Evolutionary conservation across 2,113 vertebrate species (phyloP).

Genomic region (Scalopus aquaticus): DNA sequence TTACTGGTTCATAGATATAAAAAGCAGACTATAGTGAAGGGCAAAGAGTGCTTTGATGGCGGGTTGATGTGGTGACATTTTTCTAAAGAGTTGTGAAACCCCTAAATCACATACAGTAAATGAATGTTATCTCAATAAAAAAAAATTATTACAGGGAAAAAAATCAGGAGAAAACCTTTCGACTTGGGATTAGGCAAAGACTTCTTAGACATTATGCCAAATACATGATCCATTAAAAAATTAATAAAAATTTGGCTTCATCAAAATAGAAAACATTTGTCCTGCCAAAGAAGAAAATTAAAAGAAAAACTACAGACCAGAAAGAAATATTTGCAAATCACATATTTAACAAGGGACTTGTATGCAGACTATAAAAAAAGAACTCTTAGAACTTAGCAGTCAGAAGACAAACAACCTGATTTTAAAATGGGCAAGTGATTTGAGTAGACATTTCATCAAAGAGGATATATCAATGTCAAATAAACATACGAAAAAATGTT

Average conservation of each 20-base stretch:
- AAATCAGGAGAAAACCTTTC: background rate
- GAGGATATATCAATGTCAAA: background rate
- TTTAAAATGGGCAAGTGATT: background rate
- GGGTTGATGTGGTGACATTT: no score
- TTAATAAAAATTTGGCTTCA: background rate
- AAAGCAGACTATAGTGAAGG: background rate
- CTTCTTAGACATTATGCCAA: background rate
- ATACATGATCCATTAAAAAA: background rate
- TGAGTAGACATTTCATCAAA: background rate
- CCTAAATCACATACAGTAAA: no score
- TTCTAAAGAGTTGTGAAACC: no score
- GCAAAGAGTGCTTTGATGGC: no score
- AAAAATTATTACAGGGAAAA: no score
- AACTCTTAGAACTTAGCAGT: background rate
- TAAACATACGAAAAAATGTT: background rate
- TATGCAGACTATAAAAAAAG: background rate
- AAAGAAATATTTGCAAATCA: background rate
- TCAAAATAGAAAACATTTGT: background rate
- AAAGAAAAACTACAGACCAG: background rate
- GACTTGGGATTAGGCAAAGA: background rate
- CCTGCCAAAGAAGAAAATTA: background rate
- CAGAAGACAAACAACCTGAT: background rate
- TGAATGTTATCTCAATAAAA: no score
- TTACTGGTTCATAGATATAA: background rate
- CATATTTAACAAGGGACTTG: background rate